Percentiles rank a stretch among this genome's conserved stretches.
These are phyloP conservation scores for Ischnura elegans DNA, from an alignment of 2,888 invertebrate genomes.

Conservation along the genomic window DNA sequence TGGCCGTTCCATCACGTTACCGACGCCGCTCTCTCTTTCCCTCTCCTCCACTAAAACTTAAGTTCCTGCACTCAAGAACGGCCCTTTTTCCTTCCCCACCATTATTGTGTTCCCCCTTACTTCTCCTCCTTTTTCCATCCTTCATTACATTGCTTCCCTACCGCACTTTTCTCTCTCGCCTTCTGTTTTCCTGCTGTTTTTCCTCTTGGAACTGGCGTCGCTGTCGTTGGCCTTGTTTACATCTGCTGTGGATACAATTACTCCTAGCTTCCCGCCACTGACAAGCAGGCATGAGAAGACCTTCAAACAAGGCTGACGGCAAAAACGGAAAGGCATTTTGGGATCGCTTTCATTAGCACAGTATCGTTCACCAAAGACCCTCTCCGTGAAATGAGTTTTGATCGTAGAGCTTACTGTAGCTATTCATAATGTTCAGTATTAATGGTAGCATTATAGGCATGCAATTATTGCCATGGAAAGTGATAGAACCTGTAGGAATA, in stretches of 20 bases:
- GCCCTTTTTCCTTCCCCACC: background rate
- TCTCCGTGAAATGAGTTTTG: too few relatives aligned
- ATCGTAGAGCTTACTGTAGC: too few relatives aligned
- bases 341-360: background rate
- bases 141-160: background rate
- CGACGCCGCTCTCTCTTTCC: background rate
- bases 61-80: background rate
- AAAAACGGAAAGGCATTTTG: background rate
- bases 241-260: background rate
- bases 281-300: background rate
- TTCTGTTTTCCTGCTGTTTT: background rate
- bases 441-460: too few relatives aligned
- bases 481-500: too few relatives aligned
- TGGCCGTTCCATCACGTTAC: background rate
- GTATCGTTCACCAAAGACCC: too few relatives aligned
- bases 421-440: too few relatives aligned
- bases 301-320: background rate
- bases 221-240: background rate
- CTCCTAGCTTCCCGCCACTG: background rate
- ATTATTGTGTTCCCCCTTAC: background rate
- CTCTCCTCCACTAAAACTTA: background rate
- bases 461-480: too few relatives aligned
- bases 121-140: background rate
- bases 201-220: background rate
- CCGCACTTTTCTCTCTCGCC: background rate